These are phyloP conservation scores for Nerophis ophidion DNA, from an alignment of 2,113 vertebrate genomes.

Conservation along the genomic window DNA sequence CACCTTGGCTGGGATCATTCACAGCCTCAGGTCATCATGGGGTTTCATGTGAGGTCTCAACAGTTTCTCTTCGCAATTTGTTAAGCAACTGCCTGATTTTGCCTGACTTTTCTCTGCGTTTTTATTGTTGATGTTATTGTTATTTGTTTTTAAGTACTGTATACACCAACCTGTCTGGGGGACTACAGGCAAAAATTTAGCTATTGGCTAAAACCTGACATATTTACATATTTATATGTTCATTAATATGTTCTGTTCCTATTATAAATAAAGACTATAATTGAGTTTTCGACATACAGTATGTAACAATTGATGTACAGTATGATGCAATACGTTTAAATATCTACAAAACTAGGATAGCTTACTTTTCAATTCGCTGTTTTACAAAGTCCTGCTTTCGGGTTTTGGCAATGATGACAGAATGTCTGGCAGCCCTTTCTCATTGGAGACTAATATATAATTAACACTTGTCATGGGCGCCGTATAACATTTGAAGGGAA, in stretches of 20 bases:
- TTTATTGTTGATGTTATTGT: no score
- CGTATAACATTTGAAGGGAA: slow-evolving; percentile 26
- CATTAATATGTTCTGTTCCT: no score
- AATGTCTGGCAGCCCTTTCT: slow-evolving; percentile 41
- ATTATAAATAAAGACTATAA: no score
- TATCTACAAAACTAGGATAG: background rate
- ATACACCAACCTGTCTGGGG: no score
- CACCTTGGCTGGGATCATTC: slow-evolving; percentile 32
- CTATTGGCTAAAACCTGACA: no score
- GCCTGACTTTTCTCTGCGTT: no score
- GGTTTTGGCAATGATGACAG: slow-evolving; percentile 43
- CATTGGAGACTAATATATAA: slow-evolving; percentile 52
- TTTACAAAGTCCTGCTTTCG: slow-evolving; percentile 31
- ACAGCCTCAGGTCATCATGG: slow-evolving; percentile 19
- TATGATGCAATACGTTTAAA: background rate
- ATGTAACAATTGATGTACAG: background rate
- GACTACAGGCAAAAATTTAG: no score
- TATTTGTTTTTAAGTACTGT: no score
- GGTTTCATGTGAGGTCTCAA: slow-evolving; percentile 1
- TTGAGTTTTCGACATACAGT: background rate
- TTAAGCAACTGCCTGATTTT: background rate
- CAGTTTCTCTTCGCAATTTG: background rate
- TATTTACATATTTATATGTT: no score
- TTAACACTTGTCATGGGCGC: slow-evolving; percentile 51
- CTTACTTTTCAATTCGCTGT: slow-evolving; percentile 26